Evolutionary conservation across 1,140 invertebrate species (phyloP).

Genomic region (Matsumurasca onukii): DNA sequence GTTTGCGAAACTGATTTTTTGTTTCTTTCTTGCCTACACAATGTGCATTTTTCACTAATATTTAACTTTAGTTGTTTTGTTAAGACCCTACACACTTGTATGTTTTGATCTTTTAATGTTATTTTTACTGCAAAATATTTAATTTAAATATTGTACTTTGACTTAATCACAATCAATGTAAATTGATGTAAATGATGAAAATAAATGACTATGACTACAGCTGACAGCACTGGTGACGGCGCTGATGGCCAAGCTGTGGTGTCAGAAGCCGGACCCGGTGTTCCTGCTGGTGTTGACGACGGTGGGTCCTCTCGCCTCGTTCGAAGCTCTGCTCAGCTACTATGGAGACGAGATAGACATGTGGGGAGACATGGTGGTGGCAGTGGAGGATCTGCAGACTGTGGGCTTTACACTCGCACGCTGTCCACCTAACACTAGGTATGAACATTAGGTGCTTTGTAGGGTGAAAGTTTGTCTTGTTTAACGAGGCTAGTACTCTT

Average conservation of each 20-base stretch:
- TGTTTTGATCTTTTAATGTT: too few relatives aligned
- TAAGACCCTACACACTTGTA: too few relatives aligned
- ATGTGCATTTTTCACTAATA: too few relatives aligned
- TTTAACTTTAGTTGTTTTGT: too few relatives aligned
- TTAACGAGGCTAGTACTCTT: not conserved
- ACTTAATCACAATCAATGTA: too few relatives aligned
- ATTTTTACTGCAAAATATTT: too few relatives aligned
- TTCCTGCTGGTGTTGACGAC: constrained; percentile 65
- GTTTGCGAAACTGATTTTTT: too few relatives aligned
- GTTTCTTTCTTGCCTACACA: too few relatives aligned
- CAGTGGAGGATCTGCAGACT: constrained; percentile 83
- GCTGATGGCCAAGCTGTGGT: constrained; percentile 82
- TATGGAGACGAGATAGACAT: constrained; percentile 82
- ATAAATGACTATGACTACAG: too few relatives aligned
- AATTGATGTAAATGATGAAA: too few relatives aligned
- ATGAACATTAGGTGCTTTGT: not conserved
- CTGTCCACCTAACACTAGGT: constrained; percentile 37
- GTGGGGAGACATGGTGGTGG: constrained; percentile 94
- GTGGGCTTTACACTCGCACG: constrained; percentile 74
- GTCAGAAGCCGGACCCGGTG: constrained; percentile 66
- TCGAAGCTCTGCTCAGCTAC: constrained; percentile 84
- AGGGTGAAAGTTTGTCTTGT: not conserved
- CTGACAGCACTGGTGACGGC: constrained; percentile 77
- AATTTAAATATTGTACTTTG: too few relatives aligned
- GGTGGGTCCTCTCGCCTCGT: constrained; percentile 77